Evolutionary conservation across 2,113 vertebrate genomes (phyloP), one percentile per base, ranked within the genome.

Genomic region (Pontoporia blainvillei): DNA sequence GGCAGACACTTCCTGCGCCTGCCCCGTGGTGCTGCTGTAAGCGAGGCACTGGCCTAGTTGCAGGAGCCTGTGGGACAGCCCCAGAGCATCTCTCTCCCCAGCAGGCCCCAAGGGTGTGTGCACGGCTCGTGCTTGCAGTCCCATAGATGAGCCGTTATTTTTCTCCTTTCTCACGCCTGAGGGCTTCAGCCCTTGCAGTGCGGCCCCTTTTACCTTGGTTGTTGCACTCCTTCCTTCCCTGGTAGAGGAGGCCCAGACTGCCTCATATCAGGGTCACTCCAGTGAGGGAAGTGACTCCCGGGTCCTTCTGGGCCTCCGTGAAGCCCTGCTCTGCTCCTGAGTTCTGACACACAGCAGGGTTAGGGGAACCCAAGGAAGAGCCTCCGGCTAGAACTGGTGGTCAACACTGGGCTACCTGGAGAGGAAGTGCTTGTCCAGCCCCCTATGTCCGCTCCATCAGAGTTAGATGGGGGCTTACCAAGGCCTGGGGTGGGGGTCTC

Each of bases 131-230:
- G 3, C 36, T 54, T 23, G 23, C 1, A 17, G 18, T 18, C 64
- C 41, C 59, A 1, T 5, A 2, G 2, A 0, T 0, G 1, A 83
- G 36, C 72, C 4, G 0, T 4, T 41, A 14, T 1, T 64, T 52
- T 27, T 54, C 54, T 78, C 3, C 81, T 61, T 41, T 8, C 59
- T 31, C 41, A 36, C 15, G 0, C 36, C 6, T 31, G 67, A 72
- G 73, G 21, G 52, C 75, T 61, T 73, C 5, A 1, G 21, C 78
- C 5, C 44, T 82, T 41, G 62, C n/a, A 20, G 5, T 17, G 44
- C 15, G 2, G 39, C 27, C 34, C 34, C 8, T 6, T 29, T 49
- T 6, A 27, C 21, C 67, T 72, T 18, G 36, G 49, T 59, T 14
- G 8, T 27, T 8, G 23, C 9, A 6, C 0, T 31, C 14, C 64